Percentiles rank a stretch among this genome's conserved stretches.
Conservation (phyloP, 1,140 invertebrate genomes). For the Meloidogyne chitwoodi region DNA sequence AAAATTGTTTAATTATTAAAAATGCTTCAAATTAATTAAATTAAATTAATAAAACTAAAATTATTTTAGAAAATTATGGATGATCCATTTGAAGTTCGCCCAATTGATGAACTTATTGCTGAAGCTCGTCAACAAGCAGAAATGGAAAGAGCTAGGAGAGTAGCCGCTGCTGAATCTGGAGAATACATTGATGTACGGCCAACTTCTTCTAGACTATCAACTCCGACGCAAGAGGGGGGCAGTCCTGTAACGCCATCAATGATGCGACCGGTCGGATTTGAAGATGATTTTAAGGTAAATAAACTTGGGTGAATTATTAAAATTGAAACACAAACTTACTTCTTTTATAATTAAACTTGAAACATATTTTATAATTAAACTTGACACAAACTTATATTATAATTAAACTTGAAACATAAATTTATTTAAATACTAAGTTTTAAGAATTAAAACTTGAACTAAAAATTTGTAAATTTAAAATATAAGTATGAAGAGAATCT, state of each 20-base stretch:
- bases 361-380: no score
- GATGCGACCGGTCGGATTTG: conserved; percentile 50
- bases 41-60: neutral
- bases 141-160: conserved; percentile 23
- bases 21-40: neutral
- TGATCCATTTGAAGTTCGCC: conserved; percentile 55
- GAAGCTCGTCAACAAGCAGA: conserved; percentile 52
- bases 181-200: conserved; percentile 10
- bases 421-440: no score
- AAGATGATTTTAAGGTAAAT: conserved; percentile 57
- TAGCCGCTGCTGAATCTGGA: conserved; percentile 16
- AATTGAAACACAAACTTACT: neutral
- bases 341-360: neutral
- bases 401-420: no score
- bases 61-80: conserved; percentile 36
- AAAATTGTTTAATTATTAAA: neutral
- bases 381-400: no score
- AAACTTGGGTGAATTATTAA: neutral
- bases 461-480: neutral
- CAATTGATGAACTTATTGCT: conserved; percentile 55
- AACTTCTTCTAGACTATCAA: conserved; percentile 34
- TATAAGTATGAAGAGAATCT: neutral
- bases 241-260: conserved; percentile 39
- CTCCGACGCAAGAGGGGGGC: conserved; percentile 58
- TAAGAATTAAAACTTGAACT: no score